Evolutionary conservation across 2,888 invertebrate genomes (phyloP).

Genomic region (Acanthosoma haemorrhoidale): DNA sequence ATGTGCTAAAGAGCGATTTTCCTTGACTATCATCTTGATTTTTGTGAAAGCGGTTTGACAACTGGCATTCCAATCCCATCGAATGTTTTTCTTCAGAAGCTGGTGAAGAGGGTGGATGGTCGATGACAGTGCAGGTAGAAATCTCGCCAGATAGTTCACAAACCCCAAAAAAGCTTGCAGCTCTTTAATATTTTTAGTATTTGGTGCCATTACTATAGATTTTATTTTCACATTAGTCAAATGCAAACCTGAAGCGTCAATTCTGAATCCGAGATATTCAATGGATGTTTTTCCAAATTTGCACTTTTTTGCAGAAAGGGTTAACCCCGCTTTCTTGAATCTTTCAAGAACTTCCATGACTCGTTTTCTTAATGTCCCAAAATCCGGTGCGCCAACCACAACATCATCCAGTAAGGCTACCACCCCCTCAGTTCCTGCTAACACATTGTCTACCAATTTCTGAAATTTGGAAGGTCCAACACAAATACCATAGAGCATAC

Average conservation of each 20-base stretch:
- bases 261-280: not conserved
- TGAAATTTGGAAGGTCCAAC: not conserved
- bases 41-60: too few species aligned
- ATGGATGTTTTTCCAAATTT: not conserved
- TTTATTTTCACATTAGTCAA: not conserved
- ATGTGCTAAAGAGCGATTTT: too few species aligned
- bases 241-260: not conserved
- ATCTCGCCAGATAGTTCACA: too few species aligned
- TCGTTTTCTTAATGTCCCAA: not conserved
- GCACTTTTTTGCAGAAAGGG: not conserved
- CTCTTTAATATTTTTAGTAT: too few species aligned
- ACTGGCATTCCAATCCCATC: too few species aligned
- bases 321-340: not conserved
- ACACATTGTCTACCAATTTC: not conserved
- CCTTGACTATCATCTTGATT: too few species aligned
- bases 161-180: too few species aligned
- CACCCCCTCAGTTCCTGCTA: not conserved
- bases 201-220: too few species aligned
- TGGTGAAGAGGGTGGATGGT: too few species aligned
- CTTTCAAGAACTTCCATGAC: not conserved
- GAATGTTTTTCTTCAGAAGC: too few species aligned
- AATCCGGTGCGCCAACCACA: not conserved
- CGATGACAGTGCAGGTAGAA: too few species aligned
- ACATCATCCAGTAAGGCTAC: not conserved
- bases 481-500: not conserved